Evolutionary conservation across 1,140 invertebrate genomes (phyloP).

Genomic region (Neodiprion pinetum): DNA sequence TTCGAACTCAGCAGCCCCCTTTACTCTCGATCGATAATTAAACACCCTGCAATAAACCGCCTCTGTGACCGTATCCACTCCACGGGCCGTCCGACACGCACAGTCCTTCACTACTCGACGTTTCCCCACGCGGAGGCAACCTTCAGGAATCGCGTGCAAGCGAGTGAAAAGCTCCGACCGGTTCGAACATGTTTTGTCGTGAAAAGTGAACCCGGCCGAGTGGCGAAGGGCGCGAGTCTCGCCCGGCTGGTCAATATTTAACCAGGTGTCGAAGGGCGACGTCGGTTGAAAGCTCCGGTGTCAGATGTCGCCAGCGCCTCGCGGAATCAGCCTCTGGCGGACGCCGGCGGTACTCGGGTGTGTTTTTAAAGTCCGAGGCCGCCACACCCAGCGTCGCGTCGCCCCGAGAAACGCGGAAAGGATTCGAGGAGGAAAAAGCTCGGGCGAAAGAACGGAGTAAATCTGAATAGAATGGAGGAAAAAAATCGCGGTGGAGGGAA

Average conservation of each 20-base stretch:
- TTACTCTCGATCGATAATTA: no score
- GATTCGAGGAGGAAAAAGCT: constrained; percentile 23
- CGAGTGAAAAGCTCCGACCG: no score
- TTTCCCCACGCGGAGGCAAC: no score
- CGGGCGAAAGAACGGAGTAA: background rate
- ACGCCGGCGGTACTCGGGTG: constrained; percentile 37
- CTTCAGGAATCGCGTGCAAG: no score
- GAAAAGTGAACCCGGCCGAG: no score
- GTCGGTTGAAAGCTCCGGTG: constrained; percentile 6
- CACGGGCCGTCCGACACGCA: no score
- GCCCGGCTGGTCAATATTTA: background rate
- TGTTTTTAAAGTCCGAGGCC: constrained; percentile 38
- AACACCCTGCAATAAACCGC: no score
- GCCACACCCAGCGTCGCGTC: constrained; percentile 41
- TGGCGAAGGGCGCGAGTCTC: no score
- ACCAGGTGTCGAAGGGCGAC: constrained; percentile 8
- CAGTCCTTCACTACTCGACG: no score
- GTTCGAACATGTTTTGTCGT: no score
- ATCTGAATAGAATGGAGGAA: background rate
- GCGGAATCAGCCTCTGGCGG: constrained; percentile 31
- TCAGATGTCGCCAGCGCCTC: constrained; percentile 11
- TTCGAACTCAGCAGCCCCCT: no score
- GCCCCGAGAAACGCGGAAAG: background rate
- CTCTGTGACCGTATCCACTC: no score
- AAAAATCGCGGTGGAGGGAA: constrained; percentile 4